These are phyloP conservation scores for Gambelia wislizenii DNA, from an alignment of 2,797 vertebrate species.

Conservation along the genomic window DNA sequence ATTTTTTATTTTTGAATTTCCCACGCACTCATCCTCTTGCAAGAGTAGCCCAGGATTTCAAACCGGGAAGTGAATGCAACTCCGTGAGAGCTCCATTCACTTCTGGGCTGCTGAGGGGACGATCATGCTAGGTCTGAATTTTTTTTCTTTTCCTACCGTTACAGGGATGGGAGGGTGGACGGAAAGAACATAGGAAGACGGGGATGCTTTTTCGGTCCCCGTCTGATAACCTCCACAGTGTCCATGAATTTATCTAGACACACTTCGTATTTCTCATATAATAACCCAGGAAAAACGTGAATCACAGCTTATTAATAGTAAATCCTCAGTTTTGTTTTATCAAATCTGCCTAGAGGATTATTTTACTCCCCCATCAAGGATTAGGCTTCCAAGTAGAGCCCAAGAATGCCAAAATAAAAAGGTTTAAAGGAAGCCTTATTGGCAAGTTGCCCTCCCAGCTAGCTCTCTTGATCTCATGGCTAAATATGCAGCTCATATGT, in stretches of 20 bases:
- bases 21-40: too few species aligned
- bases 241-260: not conserved
- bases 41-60: too few species aligned
- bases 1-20: too few species aligned
- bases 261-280: not conserved
- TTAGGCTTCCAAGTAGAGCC: not conserved
- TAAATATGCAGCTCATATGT: not conserved
- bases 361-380: not conserved
- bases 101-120: too few species aligned
- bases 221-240: too few species aligned
- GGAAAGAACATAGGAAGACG: too few species aligned
- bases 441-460: not conserved
- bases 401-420: not conserved
- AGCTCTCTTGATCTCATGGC: not conserved
- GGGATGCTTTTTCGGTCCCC: too few species aligned
- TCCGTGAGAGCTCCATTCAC: too few species aligned
- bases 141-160: too few species aligned
- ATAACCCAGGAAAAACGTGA: not conserved
- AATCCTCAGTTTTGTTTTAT: slow-evolving; percentile 18
- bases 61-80: too few species aligned
- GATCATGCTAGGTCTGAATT: too few species aligned
- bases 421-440: not conserved
- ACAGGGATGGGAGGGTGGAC: too few species aligned
- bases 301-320: slow-evolving; percentile 15
- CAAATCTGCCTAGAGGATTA: not conserved